Evolutionary conservation across 2,797 vertebrate genomes (phyloP), one percentile per base, ranked within the genome.

Genomic region (Heliangelus exortis): DNA sequence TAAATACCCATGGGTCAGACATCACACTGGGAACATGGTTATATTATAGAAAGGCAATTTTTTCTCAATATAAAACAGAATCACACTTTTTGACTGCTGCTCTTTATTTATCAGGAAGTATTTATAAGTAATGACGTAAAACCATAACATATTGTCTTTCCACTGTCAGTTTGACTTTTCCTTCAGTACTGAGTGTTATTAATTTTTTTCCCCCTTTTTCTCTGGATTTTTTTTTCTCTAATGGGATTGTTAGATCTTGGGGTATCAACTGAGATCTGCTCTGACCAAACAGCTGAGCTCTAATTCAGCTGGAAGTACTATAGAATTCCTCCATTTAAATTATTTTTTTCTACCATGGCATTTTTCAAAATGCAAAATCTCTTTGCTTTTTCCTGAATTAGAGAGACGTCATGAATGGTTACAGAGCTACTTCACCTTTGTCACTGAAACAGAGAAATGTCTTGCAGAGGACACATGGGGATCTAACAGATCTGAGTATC

Each of bases 351-450:
- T 73, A 77, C 18, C 23, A 28, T 59, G 39, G 9, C 29, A 71
- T 93, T 85, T 85, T 91, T 83, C 65, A 92, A 87, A 91, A 57
- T 39, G 36, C 12, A 84, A 65, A 73, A 28, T 72, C 18, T 78
- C 39, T 76, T 90, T 73, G 14, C 26, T 78, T 39, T 47, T 61
- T 89, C 58, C 57, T 69, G 29, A 81, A 81, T 86, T 59, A 85
- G 43, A 73, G 28, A 67, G 71, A 22, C 16, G 74, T 39, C 20
- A 12, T n/a, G 22, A 66, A 22, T 23, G 21, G n/a, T 36, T 77
- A 72, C 15, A 75, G 71, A 91, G 73, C 47, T 55, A 16, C 3
- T 87, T 33, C 34, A 67, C 31, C 20, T 77, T 76, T 87, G 68
- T 26, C 54, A 57, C 0, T 33, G 57, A 80, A 86, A 75, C 3